Percentiles rank a stretch among this genome's conserved stretches.
These are phyloP conservation scores for Chrysopa pallens DNA, from an alignment of 1,140 invertebrate genomes.

Conservation along the genomic window DNA sequence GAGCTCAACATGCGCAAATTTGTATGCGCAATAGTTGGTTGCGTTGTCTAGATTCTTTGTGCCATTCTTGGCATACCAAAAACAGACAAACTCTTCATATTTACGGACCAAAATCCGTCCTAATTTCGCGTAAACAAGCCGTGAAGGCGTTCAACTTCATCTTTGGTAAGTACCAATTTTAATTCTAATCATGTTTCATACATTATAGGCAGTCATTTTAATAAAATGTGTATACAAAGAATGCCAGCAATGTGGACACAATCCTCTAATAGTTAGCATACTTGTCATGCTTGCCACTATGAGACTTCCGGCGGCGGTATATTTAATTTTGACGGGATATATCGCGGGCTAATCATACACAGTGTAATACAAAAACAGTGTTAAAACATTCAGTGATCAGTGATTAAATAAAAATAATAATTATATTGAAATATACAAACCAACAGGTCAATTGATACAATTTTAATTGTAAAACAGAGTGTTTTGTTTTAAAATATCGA, in stretches of 20 bases:
- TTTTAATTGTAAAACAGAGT: too few relatives aligned
- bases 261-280: conserved; percentile 64
- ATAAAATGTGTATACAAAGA: conserved; percentile 35
- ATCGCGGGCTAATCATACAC: too few relatives aligned
- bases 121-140: conserved; percentile 31
- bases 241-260: conserved; percentile 51
- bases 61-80: conserved; percentile 86
- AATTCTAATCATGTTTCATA: conserved; percentile 32
- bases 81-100: conserved; percentile 63
- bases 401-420: too few relatives aligned
- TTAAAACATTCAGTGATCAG: too few relatives aligned
- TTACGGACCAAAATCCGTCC: conserved; percentile 51
- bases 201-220: conserved; percentile 27
- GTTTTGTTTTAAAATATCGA: too few relatives aligned
- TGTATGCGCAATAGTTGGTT: conserved; percentile 60
- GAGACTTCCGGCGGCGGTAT: conserved; percentile 28
- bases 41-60: conserved; percentile 89
- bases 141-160: conserved; percentile 36
- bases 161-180: conserved; percentile 43
- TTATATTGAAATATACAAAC: too few relatives aligned
- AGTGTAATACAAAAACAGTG: too few relatives aligned
- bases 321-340: neutral
- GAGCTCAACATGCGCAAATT: conserved; percentile 58
- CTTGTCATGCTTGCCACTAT: conserved; percentile 48
- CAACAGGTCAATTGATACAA: too few relatives aligned